These are phyloP conservation scores for Phalacrocorax brasilianus DNA, from an alignment of 2,113 vertebrate genomes.

Conservation along the genomic window DNA sequence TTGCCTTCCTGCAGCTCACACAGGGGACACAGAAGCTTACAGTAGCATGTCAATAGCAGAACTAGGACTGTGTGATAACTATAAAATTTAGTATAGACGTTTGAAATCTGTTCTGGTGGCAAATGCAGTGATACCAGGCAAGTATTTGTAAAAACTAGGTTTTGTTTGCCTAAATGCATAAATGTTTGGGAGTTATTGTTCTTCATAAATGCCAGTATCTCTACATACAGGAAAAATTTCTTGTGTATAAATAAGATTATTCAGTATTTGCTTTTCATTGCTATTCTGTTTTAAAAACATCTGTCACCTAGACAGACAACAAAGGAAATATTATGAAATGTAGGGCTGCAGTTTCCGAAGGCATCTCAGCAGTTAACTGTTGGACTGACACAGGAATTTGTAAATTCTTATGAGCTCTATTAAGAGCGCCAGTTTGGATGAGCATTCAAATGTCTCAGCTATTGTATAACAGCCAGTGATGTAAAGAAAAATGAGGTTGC, in stretches of 20 bases:
- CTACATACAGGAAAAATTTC: background rate
- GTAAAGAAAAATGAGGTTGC: background rate
- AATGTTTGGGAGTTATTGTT: background rate
- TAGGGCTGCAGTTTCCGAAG: background rate
- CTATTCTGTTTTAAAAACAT: background rate
- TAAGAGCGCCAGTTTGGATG: background rate
- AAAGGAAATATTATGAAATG: background rate
- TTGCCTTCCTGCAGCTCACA: background rate
- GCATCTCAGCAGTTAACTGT: background rate
- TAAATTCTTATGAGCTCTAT: background rate
- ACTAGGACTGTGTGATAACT: background rate
- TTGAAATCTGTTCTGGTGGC: background rate
- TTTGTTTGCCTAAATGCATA: background rate
- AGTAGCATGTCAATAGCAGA: background rate
- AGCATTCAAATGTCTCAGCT: background rate
- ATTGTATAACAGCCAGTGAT: accelerated
- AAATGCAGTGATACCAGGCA: background rate
- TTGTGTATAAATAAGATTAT: background rate
- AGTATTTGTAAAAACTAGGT: background rate
- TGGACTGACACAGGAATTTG: background rate
- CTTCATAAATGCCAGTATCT: background rate
- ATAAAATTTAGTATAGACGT: background rate
- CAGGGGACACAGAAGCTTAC: background rate
- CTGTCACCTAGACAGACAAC: background rate
- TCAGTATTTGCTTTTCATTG: background rate